Base-by-base conservation (phyloP, 2,797 vertebrate species). In the Macroramphosus scolopax region DNA sequence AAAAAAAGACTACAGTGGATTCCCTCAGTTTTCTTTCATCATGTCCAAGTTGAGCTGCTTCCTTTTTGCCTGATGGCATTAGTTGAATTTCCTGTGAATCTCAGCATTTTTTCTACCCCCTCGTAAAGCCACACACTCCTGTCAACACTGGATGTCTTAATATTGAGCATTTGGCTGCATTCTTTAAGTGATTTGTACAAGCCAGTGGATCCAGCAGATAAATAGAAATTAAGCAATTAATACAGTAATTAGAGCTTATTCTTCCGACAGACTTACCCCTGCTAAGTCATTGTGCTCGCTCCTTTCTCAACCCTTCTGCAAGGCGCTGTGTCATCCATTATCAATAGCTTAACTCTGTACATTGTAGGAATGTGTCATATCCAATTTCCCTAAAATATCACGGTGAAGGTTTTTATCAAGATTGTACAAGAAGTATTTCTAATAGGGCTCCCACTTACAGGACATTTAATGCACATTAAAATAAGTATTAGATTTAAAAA, bases 161-260 rank as follows among this genome's bases (percentile, higher is more conserved):
- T 89, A 83, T 81, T 71, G 72, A 75, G 65, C 63, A 68, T 79
- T 82, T 86, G 85, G 81, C 85, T 70, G 63, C 75, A 52, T 83
- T 82, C 72, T 83, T 72, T 39, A 56, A 65, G 82, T 80, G 86
- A 89, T 90, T 89, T 87, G 80, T 66, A 45, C 64, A 44, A 76
- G 60, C 71, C 80, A 68, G 72, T 61, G 70, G 71, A 84, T 86
- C 65, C 75, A 68, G 65, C 56, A 79, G 73, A 82, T 89, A 73
- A 89, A 87, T 83, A 78, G 78, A 87, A 87, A 85, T 88, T 61
- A 78, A 81, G 80, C 81, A 80, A 82, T 90, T 87, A 85, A 87
- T 87, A 84, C 70, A 80, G 68, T 82, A 86, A 87, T 89, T 88
- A 84, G 71, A 64, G 72, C 60, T 70, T 59, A 74, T 74, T 61